Conservation (phyloP, 2,797 vertebrate genomes). For the Premnoplex brunnescens region DNA sequence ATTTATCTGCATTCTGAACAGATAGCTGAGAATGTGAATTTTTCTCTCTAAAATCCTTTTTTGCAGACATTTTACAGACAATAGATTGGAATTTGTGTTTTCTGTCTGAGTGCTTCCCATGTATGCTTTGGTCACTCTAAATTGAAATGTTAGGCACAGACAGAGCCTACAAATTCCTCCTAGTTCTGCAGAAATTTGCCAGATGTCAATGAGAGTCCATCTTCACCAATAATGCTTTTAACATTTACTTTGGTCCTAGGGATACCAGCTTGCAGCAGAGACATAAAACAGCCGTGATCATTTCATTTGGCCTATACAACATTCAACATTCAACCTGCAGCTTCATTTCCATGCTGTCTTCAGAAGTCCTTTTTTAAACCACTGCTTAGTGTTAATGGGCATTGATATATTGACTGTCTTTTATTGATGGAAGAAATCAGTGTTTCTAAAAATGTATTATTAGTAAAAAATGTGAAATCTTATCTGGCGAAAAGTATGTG, state of each 20-base stretch:
- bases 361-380: neutral
- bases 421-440: neutral
- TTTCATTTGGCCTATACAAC: neutral
- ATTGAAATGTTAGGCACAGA: neutral
- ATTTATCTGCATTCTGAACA: neutral
- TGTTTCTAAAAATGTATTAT: neutral
- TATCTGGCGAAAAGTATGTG: neutral
- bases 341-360: neutral
- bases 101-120: neutral
- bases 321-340: neutral
- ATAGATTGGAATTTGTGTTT: neutral
- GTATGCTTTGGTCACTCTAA: neutral
- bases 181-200: neutral
- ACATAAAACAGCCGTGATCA: neutral
- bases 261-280: neutral
- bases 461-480: neutral
- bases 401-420: neutral
- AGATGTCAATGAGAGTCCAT: neutral
- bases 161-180: neutral
- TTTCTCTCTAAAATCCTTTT: neutral
- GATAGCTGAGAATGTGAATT: neutral
- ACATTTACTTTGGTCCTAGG: neutral
- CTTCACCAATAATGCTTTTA: conserved; percentile 2
- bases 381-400: neutral
- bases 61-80: neutral